Conservation (phyloP, 2,113 vertebrate genomes). For the Anhinga rufa region DNA sequence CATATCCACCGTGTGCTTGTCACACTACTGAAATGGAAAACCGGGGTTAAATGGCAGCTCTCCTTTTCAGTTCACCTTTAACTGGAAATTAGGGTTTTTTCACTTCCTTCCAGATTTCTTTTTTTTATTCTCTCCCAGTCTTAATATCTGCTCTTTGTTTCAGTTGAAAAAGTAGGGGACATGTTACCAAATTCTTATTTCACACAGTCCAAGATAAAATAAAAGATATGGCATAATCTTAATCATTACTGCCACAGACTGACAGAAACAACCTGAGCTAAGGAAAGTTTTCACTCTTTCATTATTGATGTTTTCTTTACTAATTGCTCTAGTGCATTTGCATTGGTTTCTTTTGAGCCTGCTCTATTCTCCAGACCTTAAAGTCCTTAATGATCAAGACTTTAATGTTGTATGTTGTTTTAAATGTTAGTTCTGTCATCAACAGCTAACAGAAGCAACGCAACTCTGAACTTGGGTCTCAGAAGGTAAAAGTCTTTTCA, state of each 20-base stretch:
- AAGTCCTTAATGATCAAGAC: not conserved
- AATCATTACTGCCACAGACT: not conserved
- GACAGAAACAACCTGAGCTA: not conserved
- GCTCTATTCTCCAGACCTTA: not conserved
- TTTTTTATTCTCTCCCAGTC: not conserved
- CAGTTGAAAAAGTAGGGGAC: not conserved
- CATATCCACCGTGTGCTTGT: fast-evolving
- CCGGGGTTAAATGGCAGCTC: not conserved
- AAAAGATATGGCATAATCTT: not conserved
- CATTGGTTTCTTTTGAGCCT: not conserved
- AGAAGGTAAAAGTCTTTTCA: constrained; percentile 52
- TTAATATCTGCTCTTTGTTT: not conserved
- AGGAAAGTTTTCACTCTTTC: not conserved
- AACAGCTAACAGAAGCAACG: not conserved
- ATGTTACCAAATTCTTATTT: not conserved
- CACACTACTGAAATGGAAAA: not conserved
- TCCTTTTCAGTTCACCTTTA: not conserved
- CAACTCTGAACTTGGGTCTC: constrained; percentile 45
- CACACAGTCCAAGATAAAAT: not conserved
- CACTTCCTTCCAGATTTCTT: not conserved
- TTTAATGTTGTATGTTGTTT: fast-evolving
- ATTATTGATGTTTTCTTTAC: not conserved
- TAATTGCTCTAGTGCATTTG: not conserved
- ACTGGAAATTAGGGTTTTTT: not conserved
- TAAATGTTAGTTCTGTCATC: not conserved